A percentile compares a stretch with the other conserved stretches of the same genome.
Conservation (phyloP, 2,113 vertebrate species). For the Mandrillus leucophaeus region DNA sequence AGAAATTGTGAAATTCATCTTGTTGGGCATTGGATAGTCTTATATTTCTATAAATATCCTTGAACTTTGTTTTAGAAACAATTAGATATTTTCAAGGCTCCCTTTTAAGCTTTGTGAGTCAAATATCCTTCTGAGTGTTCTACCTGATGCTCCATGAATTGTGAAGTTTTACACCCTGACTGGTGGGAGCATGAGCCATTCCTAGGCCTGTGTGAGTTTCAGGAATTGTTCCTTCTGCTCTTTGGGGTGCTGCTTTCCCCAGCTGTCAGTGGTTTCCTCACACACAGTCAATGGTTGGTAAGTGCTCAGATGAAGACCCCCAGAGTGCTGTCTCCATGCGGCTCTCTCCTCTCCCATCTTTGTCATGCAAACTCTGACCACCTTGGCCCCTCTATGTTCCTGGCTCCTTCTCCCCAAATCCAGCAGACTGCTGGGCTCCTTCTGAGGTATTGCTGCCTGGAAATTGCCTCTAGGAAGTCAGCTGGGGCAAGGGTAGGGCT, state of each 20-base stretch:
- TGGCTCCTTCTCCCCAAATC: background rate
- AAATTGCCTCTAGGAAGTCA: background rate
- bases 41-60: background rate
- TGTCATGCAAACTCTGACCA: too few species aligned
- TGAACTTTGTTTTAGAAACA: background rate
- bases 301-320: background rate
- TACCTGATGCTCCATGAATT: background rate
- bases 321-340: background rate
- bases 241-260: background rate
- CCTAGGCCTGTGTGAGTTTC: background rate
- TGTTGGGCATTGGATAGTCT: background rate
- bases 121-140: background rate
- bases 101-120: background rate
- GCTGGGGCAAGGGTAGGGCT: background rate
- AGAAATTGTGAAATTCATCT: background rate
- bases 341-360: background rate
- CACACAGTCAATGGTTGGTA: rapidly evolving
- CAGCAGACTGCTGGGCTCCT: too few species aligned
- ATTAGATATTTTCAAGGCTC: background rate
- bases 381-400: background rate
- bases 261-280: background rate
- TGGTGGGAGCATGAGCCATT: background rate
- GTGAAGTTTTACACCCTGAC: background rate
- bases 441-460: background rate
- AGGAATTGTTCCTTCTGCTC: background rate